Evolutionary conservation across 2,797 vertebrate genomes (phyloP), one percentile per base, ranked within the genome.

Genomic region (Ambastaia sidthimunki): DNA sequence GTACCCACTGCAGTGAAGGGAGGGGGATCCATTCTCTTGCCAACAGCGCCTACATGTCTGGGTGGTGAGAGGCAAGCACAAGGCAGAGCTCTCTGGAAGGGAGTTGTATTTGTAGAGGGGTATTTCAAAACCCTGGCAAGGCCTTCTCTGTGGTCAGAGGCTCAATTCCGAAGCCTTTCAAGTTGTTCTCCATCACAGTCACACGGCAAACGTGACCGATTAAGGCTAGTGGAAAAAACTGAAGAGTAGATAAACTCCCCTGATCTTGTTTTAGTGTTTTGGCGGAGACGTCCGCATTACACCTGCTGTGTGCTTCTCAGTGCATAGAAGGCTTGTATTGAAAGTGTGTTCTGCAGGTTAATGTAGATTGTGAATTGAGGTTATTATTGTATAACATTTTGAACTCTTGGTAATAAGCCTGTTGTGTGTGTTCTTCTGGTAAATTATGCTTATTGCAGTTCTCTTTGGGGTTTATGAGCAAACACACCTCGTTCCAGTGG

Each of bases 101-200:
- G 82, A 76, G 82, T 71, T 23, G 74, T 82, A 73, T 83, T 84
- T 78, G 80, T 75, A 72, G 76, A 86, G 80, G 82, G 67, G 82
- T 84, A 82, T 86, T 86, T 86, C 83, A 83, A 81, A 83, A 83
- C 63, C 81, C 78, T 86, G 85, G 85, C 85, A 80, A 31, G 28
- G 44, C 47, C 59, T 75, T 80, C 70, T 76, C 78, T 83, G 80
- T 84, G 82, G 85, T 86, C 80, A 84, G 80, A 86, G 85, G 82
- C 80, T 70, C 85, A 69, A 82, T 77, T 63, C 78, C 25, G 70
- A 79, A 73, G 72, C 81, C 80, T 78, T 83, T 84, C 55, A 41
- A 50, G 68, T 81, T 76, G 62, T 31, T 48, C 73, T 81, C 80
- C 74, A 71, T 54, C 59, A 34, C 78, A 72, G 75, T 80, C 79